Base-by-base conservation (phyloP, 2,888 invertebrate species). In the Athalia circularis region DNA sequence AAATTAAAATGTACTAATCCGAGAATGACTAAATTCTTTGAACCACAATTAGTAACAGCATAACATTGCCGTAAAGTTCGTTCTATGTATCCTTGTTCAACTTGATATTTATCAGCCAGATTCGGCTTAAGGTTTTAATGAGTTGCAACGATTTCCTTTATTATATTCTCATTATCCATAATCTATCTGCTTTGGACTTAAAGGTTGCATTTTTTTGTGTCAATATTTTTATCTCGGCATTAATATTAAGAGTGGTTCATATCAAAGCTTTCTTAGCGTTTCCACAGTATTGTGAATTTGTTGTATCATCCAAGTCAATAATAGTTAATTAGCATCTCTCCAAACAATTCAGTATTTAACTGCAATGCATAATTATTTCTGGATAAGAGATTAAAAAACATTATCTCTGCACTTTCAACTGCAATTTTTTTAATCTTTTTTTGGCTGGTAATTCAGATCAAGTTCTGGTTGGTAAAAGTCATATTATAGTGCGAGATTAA, bases 401-500 rank as follows among this genome's bases (percentile, higher is more conserved):
- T 72, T 47, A 15, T 15, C 47, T 57, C 59, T 72, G 59, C 29
- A 29, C 29, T 29, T 29, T 29, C 29, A 29, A 57, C 13, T 59
- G 15, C 9, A 8, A 47, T 57, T 59, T 59, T 45, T 57, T 72
- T 72, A 72, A 59, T 59, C 9, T 59, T 59, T 72, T 72, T 57
- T 47, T 47, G 59, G 57, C 57, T n/a, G 13, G n/a, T 47, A 9
- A 9, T 72, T 45, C 59, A 47, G 9, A 8, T 57, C 72, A 59
- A 72, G 13, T 59, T 43, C 59, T 59, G 57, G 72, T 72, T 59
- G 3, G 59, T 5, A 59, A 59, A 59, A 59, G 59, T 72, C 57
- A 59, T 52, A 72, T 47, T 47, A 57, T 59, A 59, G 72, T 8
- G 45, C 72, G 47, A 72, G 8, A 47, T 72, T 59, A 57, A 72